Conservation (phyloP, 2,113 vertebrate species). For the Chlamydotis undulata region DNA sequence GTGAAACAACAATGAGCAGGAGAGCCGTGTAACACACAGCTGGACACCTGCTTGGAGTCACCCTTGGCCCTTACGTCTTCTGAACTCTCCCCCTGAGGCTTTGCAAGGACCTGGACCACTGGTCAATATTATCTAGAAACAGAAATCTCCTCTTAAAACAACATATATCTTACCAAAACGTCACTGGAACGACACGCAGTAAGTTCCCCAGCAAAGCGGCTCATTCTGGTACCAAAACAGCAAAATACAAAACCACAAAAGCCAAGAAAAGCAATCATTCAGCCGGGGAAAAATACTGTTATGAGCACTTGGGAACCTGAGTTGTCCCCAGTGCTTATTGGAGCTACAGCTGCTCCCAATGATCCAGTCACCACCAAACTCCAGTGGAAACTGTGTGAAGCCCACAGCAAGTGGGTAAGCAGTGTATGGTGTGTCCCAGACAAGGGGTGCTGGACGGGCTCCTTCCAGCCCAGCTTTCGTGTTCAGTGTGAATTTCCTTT, state of each 20-base stretch:
- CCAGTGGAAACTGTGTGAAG: not conserved
- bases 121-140: not conserved
- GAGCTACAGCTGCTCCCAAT: not conserved
- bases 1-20: not conserved
- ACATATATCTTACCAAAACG: not conserved
- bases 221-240: not conserved
- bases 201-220: not conserved
- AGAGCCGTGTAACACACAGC: not conserved
- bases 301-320: not conserved
- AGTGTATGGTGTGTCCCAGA: fast-evolving
- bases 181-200: not conserved
- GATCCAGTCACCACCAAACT: not conserved
- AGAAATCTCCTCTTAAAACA: not conserved
- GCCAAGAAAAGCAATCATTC: not conserved
- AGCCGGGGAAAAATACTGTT: not conserved
- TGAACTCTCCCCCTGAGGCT: not conserved
- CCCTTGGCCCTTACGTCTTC: not conserved
- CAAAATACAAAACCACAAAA: slow-evolving; percentile 15
- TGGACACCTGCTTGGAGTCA: not conserved
- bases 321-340: not conserved
- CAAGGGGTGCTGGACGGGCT: not conserved
- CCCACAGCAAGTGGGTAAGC: not conserved
- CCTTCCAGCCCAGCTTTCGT: not conserved
- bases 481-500: not conserved
- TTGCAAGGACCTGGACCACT: not conserved